Base-by-base conservation (phyloP, 2,113 vertebrate genomes). In the Gobius niger region DNA sequence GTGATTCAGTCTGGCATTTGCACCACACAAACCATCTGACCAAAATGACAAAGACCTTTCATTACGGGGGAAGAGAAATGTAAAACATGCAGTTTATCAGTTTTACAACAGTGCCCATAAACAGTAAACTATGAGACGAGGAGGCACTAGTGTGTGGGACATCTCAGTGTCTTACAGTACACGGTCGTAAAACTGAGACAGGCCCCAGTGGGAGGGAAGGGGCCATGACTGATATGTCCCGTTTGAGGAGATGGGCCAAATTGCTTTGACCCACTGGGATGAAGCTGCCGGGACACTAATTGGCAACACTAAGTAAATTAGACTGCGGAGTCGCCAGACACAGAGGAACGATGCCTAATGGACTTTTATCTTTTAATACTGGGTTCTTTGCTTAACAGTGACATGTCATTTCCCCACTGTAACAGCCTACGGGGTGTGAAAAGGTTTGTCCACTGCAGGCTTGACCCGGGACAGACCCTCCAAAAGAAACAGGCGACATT, bases 301-400 rank as follows among this genome's bases (percentile, higher is more conserved):
- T 69, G 56, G 67, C 63, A 75, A 71, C 40, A 63, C 52, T 74
- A 84, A 83, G 75, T 78, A 74, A 89, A 85, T 84, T 70, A 84
- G 40, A 63, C 56, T 46, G 54, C 7, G 53, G 24, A 34, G 34
- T 56, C 64, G 7, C 46, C 65, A 81, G 81, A 82, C 75, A 67
- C 61, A 47, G 24, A 12, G 52, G 63, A 67, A 44, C 44, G 64
- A 47, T 0, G n/a, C 18, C 51, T 80, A 74, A 82, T 82, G 74
- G 52, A 65, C 63, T 75, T 68, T 77, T 80, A 72, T 83, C 72
- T 78, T 75, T 77, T 65, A 73, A 75, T 73, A 64, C 63, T 44
- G n/a, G 18, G 9, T 10, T 18, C 40, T 15, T 71, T 72, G 70
- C 15, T 67, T 47, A 4, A 74, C 76, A 80, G 68, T 59, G 62